phyloP scores from a whole-genome alignment of 64 coral and sea anemone species.

The Astreopora myriophthalma region DNA sequence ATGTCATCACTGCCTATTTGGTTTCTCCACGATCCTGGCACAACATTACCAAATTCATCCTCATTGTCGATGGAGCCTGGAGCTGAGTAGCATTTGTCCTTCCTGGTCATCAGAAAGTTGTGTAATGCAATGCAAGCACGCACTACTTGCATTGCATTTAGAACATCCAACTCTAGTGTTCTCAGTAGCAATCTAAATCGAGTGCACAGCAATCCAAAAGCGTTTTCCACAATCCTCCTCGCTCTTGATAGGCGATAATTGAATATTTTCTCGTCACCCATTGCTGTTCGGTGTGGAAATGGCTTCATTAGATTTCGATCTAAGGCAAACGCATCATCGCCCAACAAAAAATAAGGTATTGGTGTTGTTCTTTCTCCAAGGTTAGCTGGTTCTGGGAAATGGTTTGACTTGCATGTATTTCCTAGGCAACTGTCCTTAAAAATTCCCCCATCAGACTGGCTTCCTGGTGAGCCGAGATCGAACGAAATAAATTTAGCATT shows the following conservation, averaged over 20 bases:
- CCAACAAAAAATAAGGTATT: neutral
- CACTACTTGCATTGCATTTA: neutral
- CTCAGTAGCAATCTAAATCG: neutral
- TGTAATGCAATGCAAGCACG: slow-evolving; percentile 27
- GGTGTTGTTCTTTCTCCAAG: neutral
- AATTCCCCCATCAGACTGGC: no score
- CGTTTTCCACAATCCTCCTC: slow-evolving; percentile 15
- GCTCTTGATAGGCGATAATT: slow-evolving; percentile 22
- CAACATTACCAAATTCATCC: slow-evolving; percentile 44
- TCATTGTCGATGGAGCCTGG: slow-evolving; percentile 56
- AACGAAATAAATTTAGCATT: no score
- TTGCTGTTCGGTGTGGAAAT: neutral
- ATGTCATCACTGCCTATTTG: slow-evolving; percentile 4
- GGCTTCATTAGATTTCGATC: neutral
- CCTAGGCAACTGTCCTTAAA: neutral
- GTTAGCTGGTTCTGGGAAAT: neutral
- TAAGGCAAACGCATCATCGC: neutral
- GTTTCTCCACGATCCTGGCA: slow-evolving; percentile 13
- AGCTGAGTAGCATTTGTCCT: slow-evolving; percentile 55
- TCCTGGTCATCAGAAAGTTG: slow-evolving; percentile 50
- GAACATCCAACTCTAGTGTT: neutral
- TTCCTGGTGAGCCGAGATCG: neutral
- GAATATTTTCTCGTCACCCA: neutral
- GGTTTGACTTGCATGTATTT: neutral
- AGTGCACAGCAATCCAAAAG: slow-evolving; percentile 2